A percentile compares a stretch with the other conserved stretches of the same genome.
These are phyloP conservation scores for Ceyx erithaca DNA, from an alignment of 2,797 vertebrate genomes.

Conservation along the genomic window DNA sequence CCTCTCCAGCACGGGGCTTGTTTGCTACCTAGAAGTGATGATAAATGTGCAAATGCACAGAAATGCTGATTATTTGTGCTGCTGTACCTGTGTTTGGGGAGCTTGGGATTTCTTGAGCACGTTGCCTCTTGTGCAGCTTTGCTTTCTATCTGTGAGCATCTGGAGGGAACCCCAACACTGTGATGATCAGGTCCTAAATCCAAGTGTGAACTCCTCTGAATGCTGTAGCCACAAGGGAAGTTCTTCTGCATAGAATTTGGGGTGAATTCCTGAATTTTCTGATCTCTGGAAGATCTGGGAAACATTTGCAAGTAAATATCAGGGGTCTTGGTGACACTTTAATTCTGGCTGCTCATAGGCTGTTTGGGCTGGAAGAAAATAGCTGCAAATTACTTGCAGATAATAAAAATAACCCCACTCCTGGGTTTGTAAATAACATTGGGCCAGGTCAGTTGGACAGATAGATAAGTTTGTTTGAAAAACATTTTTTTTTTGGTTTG, in stretches of 20 bases:
- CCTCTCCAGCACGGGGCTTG: no score
- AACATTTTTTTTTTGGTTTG: background rate
- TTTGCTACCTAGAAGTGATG: background rate
- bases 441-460: fast-evolving
- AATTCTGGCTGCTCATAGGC: background rate
- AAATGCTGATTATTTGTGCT: no score
- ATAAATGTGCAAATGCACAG: no score
- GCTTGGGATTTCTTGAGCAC: fast-evolving
- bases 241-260: fast-evolving
- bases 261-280: background rate
- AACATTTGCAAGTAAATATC: background rate
- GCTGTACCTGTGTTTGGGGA: background rate
- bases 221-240: background rate
- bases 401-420: background rate
- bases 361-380: background rate
- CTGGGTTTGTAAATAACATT: background rate
- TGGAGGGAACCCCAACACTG: fast-evolving
- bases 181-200: background rate
- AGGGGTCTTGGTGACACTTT: background rate
- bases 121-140: background rate
- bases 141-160: fast-evolving
- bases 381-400: background rate
- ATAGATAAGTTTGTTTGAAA: background rate
- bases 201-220: background rate
- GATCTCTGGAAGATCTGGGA: background rate